A percentile compares a stretch with the other conserved stretches of the same genome.
Conservation (phyloP, 1,140 invertebrate genomes). For the Metopolophium dirhodum region DNA sequence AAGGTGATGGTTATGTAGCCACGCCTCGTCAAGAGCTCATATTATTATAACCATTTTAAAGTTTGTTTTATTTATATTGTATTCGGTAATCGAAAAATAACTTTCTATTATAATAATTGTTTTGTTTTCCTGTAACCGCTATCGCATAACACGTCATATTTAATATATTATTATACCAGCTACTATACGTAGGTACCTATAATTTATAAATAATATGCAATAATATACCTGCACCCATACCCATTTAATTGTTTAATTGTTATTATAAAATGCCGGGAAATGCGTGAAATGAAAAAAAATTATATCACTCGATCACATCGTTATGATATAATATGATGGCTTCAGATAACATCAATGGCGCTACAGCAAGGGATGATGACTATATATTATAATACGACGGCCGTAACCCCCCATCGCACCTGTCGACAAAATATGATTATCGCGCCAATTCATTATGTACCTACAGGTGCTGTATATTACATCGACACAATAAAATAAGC, state of each 20-base stretch:
- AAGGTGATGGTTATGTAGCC: neutral
- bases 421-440: constrained; percentile 4
- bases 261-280: neutral
- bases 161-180: neutral
- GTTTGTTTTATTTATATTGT: neutral
- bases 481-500: neutral
- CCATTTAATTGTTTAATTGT: neutral
- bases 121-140: neutral
- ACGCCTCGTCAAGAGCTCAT: constrained; percentile 15
- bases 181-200: neutral
- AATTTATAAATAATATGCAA: neutral
- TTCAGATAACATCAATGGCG: neutral
- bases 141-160: neutral
- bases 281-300: neutral
- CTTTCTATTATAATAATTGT: neutral
- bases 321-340: neutral
- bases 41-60: constrained; percentile 2
- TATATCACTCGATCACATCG: neutral
- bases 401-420: neutral
- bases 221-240: neutral
- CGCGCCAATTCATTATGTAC: neutral
- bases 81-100: neutral
- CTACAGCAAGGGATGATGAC: neutral
- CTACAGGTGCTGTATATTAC: neutral
- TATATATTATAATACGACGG: neutral